Evolutionary conservation across 2,888 invertebrate species (phyloP), one percentile per base, ranked within the genome.

Genomic region (Dryobotodes eremita): DNA sequence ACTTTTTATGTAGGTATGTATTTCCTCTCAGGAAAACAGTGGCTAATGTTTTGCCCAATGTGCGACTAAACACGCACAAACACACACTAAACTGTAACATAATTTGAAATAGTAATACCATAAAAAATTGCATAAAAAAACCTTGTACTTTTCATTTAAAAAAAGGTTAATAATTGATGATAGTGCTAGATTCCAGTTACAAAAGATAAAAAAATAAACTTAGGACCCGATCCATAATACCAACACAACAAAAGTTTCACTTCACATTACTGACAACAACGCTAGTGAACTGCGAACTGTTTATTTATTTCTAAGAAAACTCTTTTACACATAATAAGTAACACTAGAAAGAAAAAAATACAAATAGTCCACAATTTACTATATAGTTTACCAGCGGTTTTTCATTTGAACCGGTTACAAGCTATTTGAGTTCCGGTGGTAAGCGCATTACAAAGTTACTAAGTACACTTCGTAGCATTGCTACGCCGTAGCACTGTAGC

Each of bases 361-460:
- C 57, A 76, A 79, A 74, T 71, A 50, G 69, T 80, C 23, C 15
- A 77, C 79, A 74, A 86, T 89, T 90, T 86, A 88, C 86, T 90
- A 90, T 89, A 87, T 86, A 91, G 89, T 91, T 89, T 80, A 81
- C 83, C 73, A 86, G 85, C 62, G 84, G 86, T 88, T 90, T 91
- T 91, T 89, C 83, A 90, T 91, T 92, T 87, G 79, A 88, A 87
- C 77, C 84, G 75, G 87, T 89, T 89, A 91, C 88, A 86, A 81
- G 88, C 87, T 92, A 91, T 92, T 90, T 89, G 89, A 89, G 88
- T 89, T 90, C 84, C 83, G 75, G 86, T 88, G 83, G 88, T 88
- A 86, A 90, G 85, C 89, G 88, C 79, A 86, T 90, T 90, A 89
- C 89, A 85, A 91, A 92, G 88, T 91, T 91, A 83, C 84, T 79